Evolutionary conservation across 1,140 invertebrate species (phyloP), one percentile per base, ranked within the genome.

Genomic region (Pachypeltis micranthus): DNA sequence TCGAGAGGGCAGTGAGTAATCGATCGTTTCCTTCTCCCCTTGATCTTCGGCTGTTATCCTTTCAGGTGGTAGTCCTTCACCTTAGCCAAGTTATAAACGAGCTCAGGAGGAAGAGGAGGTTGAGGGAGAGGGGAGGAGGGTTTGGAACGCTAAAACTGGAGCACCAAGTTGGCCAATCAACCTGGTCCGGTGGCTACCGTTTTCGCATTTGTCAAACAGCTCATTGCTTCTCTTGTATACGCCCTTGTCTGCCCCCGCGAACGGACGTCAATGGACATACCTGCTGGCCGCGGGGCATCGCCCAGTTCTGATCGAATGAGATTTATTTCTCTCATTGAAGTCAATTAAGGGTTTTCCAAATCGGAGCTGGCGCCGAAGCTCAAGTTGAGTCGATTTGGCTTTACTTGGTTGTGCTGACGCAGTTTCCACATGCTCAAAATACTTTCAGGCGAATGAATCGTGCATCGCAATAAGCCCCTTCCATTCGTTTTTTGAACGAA

Each of bases 121-220:
- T 54, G 47, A 54, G 1, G 12, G 26, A 54, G 47, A 54, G 14
- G 26, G 47, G 47, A 12, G 16, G 4, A 1, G 4, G 47, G 26
- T 23, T 24, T 23, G 26, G 47, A 2, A 27, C 4, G 1, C 12
- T 24, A 3, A 23, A 3, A 23, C n/a, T 23, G 24, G 25, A 58
- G 56, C 14, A 58, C 21, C 56, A 25, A n/a, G 26, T 58, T 58
- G 25, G 56, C 29, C 56, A 58, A 26, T 28, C 31, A 39, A 39
- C 31, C 31, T 16, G 31, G 31, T 39, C 31, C 31, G 31, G 31
- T 39, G 31, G 31, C 31, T 39, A 39, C 31, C 16, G 31, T 39
- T 39, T 7, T 10, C 31, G 31, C 31, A 39, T 39, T 39, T 39
- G 31, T 39, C 31, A 39, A 10, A 7, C 31, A n/a, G n/a, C n/a